Evolutionary conservation across 2,888 invertebrate species (phyloP), one percentile per base, ranked within the genome.

Genomic region (Melipona bicolor): DNA sequence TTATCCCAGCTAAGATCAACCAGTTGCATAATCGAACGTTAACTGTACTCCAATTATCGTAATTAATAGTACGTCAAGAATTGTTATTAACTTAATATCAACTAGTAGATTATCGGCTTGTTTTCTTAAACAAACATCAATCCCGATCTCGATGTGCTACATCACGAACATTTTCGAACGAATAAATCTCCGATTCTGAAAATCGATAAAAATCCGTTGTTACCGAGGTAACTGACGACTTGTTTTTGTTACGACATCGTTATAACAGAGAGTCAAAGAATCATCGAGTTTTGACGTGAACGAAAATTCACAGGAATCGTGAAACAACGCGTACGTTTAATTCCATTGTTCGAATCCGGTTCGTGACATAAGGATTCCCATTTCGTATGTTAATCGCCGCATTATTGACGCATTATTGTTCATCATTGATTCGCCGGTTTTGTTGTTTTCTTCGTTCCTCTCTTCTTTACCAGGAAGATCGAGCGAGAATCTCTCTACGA

Each of bases 401-500:
- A 50, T 56, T 21, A 54, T 43, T 54, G 19, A 32, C 9, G 19
- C n/a, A 52, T 21, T 52, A 21, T 21, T n/a, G 21, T n/a, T 27
- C 5, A 17, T 19, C 32, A 13, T 27, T 43, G 21, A 13, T 15
- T 24, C 19, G 6, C 43, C 4, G 0, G 6, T 50, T 21, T 32
- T 49, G 0, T 32, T 19, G 15, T 15, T 36, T 15, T 21, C 19
- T 68, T 0, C 50, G 4, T n/a, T 61, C 27, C 15, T 43, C 1
- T 17, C 32, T 21, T 49, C 15, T 69, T 21, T 15, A 70, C 15
- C 59, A 32, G 69, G 59, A 52, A 54, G 49, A 17, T 5, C 27
- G 19, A 17, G 79, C 52, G 64, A 43, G 68, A 81, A 77, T 83
- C 76, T 81, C 69, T 67, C 59, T 76, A 62, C 72, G 36, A 77